phyloP scores from a whole-genome alignment of 2,888 invertebrate genomes.

The Ophion costatus region DNA sequence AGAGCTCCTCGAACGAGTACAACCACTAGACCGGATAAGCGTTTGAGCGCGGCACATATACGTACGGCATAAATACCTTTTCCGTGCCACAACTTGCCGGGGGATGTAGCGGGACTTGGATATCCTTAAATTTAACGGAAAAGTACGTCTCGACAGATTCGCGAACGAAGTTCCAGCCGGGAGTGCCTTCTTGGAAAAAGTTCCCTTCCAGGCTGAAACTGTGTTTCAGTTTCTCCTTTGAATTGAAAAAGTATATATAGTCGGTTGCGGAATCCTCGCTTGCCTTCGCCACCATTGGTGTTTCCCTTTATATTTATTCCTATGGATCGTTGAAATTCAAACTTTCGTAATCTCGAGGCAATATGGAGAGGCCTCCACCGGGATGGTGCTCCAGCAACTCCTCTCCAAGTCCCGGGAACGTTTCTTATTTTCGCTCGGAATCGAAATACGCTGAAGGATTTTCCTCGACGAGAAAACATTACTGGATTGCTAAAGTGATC shows the following conservation, averaged over 20 bases:
- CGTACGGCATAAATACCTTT: constrained; percentile 38
- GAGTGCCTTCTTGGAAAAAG: constrained; percentile 51
- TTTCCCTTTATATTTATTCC: constrained; percentile 62
- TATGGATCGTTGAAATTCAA: constrained; percentile 59
- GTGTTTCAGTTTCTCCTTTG: constrained; percentile 49
- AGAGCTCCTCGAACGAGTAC: constrained; percentile 35
- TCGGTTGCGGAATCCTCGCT: constrained; percentile 30
- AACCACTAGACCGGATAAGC: constrained; percentile 50
- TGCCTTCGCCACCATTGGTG: constrained; percentile 46
- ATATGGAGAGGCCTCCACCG: constrained; percentile 48
- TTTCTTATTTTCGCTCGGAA: neutral
- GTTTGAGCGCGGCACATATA: constrained; percentile 48
- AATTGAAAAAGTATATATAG: constrained; percentile 59
- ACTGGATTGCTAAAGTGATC: neutral
- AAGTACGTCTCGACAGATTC: constrained; percentile 62
- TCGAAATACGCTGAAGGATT: constrained; percentile 3
- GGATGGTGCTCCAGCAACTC: constrained; percentile 47
- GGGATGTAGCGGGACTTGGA: constrained; percentile 16
- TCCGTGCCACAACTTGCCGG: constrained; percentile 27
- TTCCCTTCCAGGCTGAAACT: constrained; percentile 51
- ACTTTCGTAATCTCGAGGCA: constrained; percentile 64
- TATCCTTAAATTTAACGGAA: constrained; percentile 60
- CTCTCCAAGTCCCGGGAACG: constrained; percentile 18
- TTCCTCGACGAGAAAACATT: neutral
- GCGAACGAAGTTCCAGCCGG: constrained; percentile 39